A percentile compares a stretch with the other conserved stretches of the same genome.
These are phyloP conservation scores for Drosophila tripunctata DNA, from an alignment of 2,888 invertebrate species.

Conservation along the genomic window DNA sequence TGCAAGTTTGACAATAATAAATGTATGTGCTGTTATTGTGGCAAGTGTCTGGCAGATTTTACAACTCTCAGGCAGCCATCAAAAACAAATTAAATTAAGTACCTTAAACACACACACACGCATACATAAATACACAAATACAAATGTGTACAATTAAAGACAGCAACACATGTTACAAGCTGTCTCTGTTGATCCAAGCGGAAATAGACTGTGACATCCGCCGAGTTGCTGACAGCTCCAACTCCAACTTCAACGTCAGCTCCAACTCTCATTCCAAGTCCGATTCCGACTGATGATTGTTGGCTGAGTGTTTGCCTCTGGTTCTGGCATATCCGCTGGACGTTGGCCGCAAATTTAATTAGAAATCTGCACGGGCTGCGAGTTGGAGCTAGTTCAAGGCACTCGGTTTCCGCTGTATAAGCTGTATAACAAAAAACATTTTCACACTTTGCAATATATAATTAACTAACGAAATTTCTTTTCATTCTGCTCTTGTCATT, in stretches of 20 bases:
- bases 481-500: constrained; percentile 73
- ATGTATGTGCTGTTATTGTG: constrained; percentile 57
- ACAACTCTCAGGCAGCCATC: constrained; percentile 19
- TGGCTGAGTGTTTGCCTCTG: constrained; percentile 23
- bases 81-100: constrained; percentile 52
- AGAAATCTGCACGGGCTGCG: constrained; percentile 60
- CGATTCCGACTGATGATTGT: constrained; percentile 1
- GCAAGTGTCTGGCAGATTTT: constrained; percentile 16
- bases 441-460: constrained; percentile 62
- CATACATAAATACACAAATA: neutral
- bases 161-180: constrained; percentile 19
- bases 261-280: neutral
- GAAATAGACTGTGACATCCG: constrained; percentile 80
- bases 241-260: neutral
- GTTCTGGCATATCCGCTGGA: constrained; percentile 64
- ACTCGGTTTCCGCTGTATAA: constrained; percentile 60
- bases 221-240: constrained; percentile 55
- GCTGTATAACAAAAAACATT: constrained; percentile 32
- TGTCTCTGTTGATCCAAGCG: constrained; percentile 39
- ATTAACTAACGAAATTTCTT: constrained; percentile 74
- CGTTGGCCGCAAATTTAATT: constrained; percentile 71
- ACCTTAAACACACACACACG: constrained; percentile 13
- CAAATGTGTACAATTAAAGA: neutral
- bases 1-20: constrained; percentile 65
- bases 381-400: constrained; percentile 62